phyloP scores from a whole-genome alignment of 92 coral and sea anemone species.

The Palythoa heliodiscus region DNA sequence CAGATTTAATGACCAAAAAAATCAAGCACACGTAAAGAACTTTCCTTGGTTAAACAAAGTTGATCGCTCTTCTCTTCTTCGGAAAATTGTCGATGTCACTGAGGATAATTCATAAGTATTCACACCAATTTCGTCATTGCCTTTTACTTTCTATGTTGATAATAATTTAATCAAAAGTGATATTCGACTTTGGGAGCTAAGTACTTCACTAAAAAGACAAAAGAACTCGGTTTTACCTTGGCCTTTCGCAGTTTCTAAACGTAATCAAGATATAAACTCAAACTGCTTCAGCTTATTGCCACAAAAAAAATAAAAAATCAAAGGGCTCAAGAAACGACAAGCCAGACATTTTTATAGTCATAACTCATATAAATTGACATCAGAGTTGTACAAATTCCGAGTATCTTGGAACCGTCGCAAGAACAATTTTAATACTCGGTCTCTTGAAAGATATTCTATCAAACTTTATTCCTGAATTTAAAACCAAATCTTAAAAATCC shows the following conservation, averaged over 20 bases:
- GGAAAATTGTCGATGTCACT: too few species aligned
- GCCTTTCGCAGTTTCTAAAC: background rate
- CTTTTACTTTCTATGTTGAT: background rate
- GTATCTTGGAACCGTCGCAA: background rate
- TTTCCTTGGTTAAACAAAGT: background rate
- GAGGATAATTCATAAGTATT: background rate
- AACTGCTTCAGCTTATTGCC: background rate
- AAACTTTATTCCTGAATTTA: background rate
- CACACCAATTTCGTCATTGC: background rate
- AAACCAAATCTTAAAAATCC: background rate
- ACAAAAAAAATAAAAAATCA: background rate
- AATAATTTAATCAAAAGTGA: slow-evolving; percentile 10
- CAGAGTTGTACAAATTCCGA: background rate
- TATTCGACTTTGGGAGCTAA: background rate
- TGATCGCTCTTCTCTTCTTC: too few species aligned
- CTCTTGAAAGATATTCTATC: background rate
- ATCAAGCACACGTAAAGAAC: slow-evolving; percentile 17
- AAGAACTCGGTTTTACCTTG: background rate
- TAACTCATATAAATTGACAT: background rate
- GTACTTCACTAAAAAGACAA: background rate
- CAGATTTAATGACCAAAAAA: background rate
- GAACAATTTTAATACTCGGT: background rate
- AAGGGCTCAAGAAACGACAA: background rate
- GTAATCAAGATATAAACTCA: background rate
- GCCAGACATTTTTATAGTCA: background rate